phyloP scores from a whole-genome alignment of 2,113 vertebrate genomes.

The Actinemys pallida region DNA sequence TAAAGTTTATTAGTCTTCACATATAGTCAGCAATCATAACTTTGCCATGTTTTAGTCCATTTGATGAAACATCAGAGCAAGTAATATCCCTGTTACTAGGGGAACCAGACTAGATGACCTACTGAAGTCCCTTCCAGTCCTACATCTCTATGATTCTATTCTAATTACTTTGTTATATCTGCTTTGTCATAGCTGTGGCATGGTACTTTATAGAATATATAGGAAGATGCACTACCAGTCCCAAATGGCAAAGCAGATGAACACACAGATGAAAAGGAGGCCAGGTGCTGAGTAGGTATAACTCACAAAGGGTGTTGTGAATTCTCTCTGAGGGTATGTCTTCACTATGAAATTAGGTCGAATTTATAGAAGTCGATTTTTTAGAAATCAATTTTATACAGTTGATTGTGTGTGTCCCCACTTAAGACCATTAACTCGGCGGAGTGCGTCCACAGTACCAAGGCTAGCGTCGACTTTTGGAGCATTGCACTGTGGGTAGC shows the following conservation, averaged over 20 bases:
- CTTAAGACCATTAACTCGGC: too few relatives aligned
- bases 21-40: not conserved
- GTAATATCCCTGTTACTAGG: not conserved
- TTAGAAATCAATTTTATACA: too few relatives aligned
- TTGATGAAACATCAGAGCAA: accelerated
- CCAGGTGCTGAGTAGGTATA: not conserved
- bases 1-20: too few relatives aligned
- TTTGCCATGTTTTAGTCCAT: not conserved
- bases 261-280: not conserved
- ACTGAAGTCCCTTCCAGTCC: not conserved
- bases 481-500: too few relatives aligned
- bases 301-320: not conserved
- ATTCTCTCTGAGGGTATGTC: not conserved
- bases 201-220: accelerated
- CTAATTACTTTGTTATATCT: accelerated
- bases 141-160: not conserved
- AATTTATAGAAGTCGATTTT: too few relatives aligned
- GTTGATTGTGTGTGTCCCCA: too few relatives aligned
- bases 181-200: not conserved
- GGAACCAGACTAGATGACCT: not conserved
- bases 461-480: too few relatives aligned
- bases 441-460: too few relatives aligned
- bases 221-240: accelerated
- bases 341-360: too few relatives aligned
- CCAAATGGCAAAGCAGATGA: not conserved